These are phyloP conservation scores for Lysiphlebus fabarum DNA, from an alignment of 1,140 invertebrate genomes.

Conservation along the genomic window DNA sequence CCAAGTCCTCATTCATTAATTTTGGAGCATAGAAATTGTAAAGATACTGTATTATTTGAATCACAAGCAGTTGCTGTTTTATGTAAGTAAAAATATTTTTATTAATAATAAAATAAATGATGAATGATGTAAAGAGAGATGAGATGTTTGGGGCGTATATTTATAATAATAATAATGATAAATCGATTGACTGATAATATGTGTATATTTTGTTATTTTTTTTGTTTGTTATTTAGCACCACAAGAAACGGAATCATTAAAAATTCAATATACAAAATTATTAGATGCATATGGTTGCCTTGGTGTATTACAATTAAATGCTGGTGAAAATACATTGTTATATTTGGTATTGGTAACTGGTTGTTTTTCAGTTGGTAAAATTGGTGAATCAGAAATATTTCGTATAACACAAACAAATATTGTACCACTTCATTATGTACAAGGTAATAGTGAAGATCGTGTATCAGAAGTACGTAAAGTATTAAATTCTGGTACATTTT, in stretches of 20 bases:
- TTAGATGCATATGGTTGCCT: slow-evolving; percentile 91
- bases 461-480: slow-evolving; percentile 80
- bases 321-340: slow-evolving; percentile 76
- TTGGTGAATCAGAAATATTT: slow-evolving; percentile 90
- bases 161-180: neutral
- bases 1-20: slow-evolving; percentile 86
- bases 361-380: slow-evolving; percentile 91
- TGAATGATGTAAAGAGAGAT: neutral
- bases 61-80: slow-evolving; percentile 82
- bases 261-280: slow-evolving; percentile 82
- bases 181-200: too few species aligned
- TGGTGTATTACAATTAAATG: slow-evolving; percentile 83
- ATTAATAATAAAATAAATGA: too few species aligned
- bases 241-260: slow-evolving; percentile 83
- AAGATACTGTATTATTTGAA: slow-evolving; percentile 85
- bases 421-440: slow-evolving; percentile 78
- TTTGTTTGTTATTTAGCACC: slow-evolving; percentile 55
- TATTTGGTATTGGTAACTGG: slow-evolving; percentile 92
- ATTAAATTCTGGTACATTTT: slow-evolving; percentile 94
- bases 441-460: slow-evolving; percentile 70
- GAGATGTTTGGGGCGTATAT: neutral
- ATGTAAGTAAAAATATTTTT: slow-evolving; percentile 59
- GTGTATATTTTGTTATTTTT: too few species aligned
- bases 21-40: slow-evolving; percentile 81
- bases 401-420: slow-evolving; percentile 89